Conservation (phyloP, 2,888 invertebrate genomes). For the Erebia palarica region DNA sequence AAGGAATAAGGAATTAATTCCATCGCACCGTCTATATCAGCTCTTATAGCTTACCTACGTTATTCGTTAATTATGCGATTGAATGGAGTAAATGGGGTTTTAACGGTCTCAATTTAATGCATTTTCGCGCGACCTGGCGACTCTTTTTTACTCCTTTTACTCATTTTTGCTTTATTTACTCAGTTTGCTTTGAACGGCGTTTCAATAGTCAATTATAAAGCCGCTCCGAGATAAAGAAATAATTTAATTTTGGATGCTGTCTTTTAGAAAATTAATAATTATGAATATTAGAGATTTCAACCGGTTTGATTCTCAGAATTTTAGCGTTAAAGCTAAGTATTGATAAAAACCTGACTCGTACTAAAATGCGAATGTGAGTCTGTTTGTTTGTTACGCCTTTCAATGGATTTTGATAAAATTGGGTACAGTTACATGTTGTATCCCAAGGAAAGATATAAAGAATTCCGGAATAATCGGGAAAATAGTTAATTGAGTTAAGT, state of each 20-base stretch:
- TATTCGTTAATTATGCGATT: slow-evolving; percentile 40
- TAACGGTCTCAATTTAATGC: slow-evolving; percentile 32
- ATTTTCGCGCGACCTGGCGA: slow-evolving; percentile 14
- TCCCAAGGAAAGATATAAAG: too few relatives aligned
- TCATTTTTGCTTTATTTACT: not conserved
- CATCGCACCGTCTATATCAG: not conserved
- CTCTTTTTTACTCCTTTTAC: not conserved
- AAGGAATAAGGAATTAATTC: too few relatives aligned
- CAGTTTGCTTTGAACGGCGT: slow-evolving; percentile 3
- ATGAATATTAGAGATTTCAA: not conserved
- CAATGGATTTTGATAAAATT: too few relatives aligned
- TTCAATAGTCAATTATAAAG: slow-evolving; percentile 16
- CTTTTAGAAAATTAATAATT: slow-evolving; percentile 9
- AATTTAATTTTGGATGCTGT: not conserved
- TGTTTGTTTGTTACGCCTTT: too few relatives aligned
- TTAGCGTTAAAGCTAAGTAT: too few relatives aligned
- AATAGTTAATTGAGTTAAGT: too few relatives aligned
- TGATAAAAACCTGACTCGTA: too few relatives aligned
- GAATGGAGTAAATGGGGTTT: slow-evolving; percentile 34
- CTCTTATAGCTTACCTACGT: slow-evolving; percentile 1
- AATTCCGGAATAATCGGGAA: too few relatives aligned
- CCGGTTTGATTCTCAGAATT: too few relatives aligned
- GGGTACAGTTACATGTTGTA: too few relatives aligned
- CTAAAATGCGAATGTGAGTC: too few relatives aligned
- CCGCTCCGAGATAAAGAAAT: not conserved